A percentile compares a stretch with the other conserved stretches of the same genome.
Conservation (phyloP, 1,140 invertebrate genomes). For the Oryctes rhinoceros region DNA sequence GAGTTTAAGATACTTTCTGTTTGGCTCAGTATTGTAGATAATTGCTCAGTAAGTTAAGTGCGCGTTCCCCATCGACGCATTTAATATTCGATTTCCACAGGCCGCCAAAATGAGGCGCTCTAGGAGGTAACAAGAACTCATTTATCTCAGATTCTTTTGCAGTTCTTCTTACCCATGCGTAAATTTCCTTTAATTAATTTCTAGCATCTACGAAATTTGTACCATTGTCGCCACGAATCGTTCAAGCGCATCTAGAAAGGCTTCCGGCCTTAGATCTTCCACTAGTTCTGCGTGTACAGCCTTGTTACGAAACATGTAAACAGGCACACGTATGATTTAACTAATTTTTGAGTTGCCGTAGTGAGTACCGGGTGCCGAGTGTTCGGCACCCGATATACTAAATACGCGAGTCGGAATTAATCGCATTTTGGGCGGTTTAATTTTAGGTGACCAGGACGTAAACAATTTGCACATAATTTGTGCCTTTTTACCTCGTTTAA, state of each 20-base stretch:
- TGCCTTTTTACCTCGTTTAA: not conserved
- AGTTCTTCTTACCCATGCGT: not conserved
- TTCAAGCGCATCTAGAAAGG: conserved; percentile 51
- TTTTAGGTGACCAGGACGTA: not conserved
- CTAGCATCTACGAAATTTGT: conserved; percentile 41
- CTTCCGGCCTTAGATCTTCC: conserved; percentile 47
- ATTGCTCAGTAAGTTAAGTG: not conserved
- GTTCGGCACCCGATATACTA: conserved; percentile 48
- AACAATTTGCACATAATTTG: conserved; percentile 38
- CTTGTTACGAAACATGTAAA: conserved; percentile 56
- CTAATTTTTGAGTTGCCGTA: conserved; percentile 40
- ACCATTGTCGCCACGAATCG: conserved; percentile 50
- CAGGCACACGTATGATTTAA: conserved; percentile 55
- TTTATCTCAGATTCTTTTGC: not conserved
- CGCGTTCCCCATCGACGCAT: conserved; percentile 35
- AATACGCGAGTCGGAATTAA: conserved; percentile 51
- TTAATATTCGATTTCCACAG: conserved; percentile 57
- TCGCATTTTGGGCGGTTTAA: not conserved
- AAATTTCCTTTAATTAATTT: conserved; percentile 30
- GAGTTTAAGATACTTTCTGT: not conserved
- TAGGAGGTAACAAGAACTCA: conserved; percentile 19
- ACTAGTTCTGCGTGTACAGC: conserved; percentile 59
- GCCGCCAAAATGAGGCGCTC: conserved; percentile 55
- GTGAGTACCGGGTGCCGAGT: conserved; percentile 52
- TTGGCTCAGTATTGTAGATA: not conserved